Conservation (phyloP, 2,797 vertebrate genomes). For the Paramormyrops hopkinsi region DNA sequence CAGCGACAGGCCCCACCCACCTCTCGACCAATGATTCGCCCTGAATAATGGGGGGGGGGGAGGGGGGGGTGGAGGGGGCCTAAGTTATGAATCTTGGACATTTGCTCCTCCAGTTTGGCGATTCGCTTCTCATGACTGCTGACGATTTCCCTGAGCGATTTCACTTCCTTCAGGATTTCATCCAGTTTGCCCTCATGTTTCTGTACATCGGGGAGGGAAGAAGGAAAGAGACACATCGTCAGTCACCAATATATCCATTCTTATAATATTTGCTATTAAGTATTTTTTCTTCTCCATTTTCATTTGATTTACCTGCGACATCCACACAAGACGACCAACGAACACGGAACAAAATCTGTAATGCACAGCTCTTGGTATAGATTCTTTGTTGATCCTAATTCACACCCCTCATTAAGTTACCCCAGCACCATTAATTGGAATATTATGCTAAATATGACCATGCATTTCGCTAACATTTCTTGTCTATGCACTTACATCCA, state of each 20-base stretch:
- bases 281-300: background rate
- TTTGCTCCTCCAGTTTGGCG: conserved; percentile 88
- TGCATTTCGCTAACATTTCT: background rate
- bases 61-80: conserved; percentile 37
- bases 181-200: conserved; percentile 89
- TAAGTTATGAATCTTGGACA: conserved; percentile 84
- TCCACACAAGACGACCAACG: background rate
- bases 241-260: background rate
- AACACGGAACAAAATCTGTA: background rate
- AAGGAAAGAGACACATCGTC: background rate
- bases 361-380: background rate
- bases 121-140: conserved; percentile 90
- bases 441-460: background rate
- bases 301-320: background rate
- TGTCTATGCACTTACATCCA: background rate
- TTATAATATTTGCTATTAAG: background rate
- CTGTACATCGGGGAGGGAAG: conserved; percentile 51
- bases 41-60: conserved; percentile 55
- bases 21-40: conserved; percentile 60
- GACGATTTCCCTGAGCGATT: conserved; percentile 88
- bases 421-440: background rate
- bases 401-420: background rate
- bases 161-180: conserved; percentile 92
- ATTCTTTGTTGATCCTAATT: background rate
- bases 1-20: conserved; percentile 59